Percentiles rank a stretch among this genome's conserved stretches.
phyloP scores from a whole-genome alignment of 1,140 invertebrate species.

The Argopecten irradians region DNA sequence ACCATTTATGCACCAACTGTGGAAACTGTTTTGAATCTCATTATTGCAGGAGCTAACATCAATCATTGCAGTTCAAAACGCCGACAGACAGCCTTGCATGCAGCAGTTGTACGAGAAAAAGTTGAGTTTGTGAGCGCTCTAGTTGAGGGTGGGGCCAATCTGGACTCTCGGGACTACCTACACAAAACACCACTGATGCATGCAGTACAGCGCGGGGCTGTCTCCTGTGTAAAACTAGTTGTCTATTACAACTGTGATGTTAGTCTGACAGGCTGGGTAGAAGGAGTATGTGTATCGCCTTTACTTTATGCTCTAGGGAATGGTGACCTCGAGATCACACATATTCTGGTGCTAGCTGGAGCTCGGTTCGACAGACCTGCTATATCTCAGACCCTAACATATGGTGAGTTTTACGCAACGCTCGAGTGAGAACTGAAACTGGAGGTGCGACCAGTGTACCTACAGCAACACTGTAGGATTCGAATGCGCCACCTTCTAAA shows the following conservation, averaged over 20 bases:
- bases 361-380: conserved; percentile 55
- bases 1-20: conserved; percentile 54
- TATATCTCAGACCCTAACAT: conserved; percentile 55
- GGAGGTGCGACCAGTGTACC: conserved; percentile 57
- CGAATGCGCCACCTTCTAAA: conserved; percentile 56
- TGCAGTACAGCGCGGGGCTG: conserved; percentile 50
- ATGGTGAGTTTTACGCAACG: conserved; percentile 55
- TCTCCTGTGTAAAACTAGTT: conserved; percentile 45
- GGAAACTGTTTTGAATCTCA: conserved; percentile 47
- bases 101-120: conserved; percentile 54
- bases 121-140: conserved; percentile 33
- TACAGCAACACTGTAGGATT: conserved; percentile 61
- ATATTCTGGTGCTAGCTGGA: conserved; percentile 60
- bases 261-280: conserved; percentile 52
- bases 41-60: conserved; percentile 50
- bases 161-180: conserved; percentile 54
- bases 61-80: conserved; percentile 52
- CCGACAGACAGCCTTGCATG: conserved; percentile 61
- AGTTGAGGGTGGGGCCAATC: conserved; percentile 49
- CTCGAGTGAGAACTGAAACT: conserved; percentile 56
- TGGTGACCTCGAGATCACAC: conserved; percentile 56
- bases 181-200: conserved; percentile 58
- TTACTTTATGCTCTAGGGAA: conserved; percentile 54
- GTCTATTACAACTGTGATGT: conserved; percentile 60
- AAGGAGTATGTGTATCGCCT: conserved; percentile 56